Conservation (phyloP, 2,797 vertebrate species). For the Falco biarmicus region DNA sequence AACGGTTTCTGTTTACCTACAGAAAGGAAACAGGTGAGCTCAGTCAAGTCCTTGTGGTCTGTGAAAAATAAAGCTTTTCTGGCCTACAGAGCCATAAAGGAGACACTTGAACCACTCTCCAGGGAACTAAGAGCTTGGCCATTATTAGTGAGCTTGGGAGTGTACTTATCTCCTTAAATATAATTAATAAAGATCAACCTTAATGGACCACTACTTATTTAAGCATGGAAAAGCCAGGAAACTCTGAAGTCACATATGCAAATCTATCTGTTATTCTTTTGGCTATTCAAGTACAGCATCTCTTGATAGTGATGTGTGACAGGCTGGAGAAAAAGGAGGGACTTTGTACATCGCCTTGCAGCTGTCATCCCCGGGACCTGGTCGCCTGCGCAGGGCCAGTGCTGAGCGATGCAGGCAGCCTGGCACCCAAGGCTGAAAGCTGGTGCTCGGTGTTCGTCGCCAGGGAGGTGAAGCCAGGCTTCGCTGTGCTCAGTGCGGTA, state of each 20-base stretch:
- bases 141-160: neutral
- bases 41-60: neutral
- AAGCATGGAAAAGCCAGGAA: neutral
- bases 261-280: neutral
- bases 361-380: rapidly evolving
- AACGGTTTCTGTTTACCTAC: neutral
- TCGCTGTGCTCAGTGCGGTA: neutral
- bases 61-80: neutral
- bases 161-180: conserved; percentile 2
- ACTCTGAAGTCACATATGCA: neutral
- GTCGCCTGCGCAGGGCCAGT: rapidly evolving
- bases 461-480: neutral
- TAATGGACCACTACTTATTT: neutral
- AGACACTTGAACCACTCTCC: conserved; percentile 11
- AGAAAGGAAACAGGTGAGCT: neutral
- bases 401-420: rapidly evolving
- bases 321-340: neutral
- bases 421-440: neutral
- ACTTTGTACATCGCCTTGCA: neutral
- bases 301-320: neutral
- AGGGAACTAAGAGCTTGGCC: neutral
- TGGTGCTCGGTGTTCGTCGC: neutral
- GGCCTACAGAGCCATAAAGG: conserved; percentile 5
- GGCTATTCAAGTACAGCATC: neutral
- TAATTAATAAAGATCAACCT: conserved; percentile 35